These are phyloP conservation scores for Drosophila monieri DNA, from an alignment of 2,888 invertebrate species.

Conservation along the genomic window DNA sequence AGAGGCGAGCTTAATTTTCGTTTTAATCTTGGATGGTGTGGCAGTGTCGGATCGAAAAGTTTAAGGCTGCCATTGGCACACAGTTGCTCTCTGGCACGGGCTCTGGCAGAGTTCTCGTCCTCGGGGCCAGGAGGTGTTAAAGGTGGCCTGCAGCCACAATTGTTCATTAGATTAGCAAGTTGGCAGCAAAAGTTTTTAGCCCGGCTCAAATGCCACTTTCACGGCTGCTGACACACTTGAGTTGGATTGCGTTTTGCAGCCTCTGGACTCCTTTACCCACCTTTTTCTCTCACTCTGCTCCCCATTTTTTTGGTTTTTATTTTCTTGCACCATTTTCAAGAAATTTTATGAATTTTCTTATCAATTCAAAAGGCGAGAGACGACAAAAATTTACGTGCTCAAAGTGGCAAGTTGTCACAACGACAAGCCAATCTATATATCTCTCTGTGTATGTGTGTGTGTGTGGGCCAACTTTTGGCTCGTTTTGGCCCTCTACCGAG, in stretches of 20 bases:
- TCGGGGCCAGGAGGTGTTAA: conserved; percentile 51
- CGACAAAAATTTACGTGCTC: conserved; percentile 73
- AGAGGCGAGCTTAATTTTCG: conserved; percentile 41
- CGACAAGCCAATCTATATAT: conserved; percentile 44
- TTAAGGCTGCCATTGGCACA: conserved; percentile 64
- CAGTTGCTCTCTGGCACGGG: conserved; percentile 45
- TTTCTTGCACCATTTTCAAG: conserved; percentile 40
- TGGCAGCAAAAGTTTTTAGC: conserved; percentile 64
- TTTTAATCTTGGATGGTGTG: conserved; percentile 54
- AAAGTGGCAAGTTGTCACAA: conserved; percentile 77
- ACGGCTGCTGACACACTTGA: conserved; percentile 74
- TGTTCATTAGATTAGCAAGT: conserved; percentile 79
- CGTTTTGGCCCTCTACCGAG: conserved; percentile 26
- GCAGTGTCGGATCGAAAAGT: conserved; percentile 55
- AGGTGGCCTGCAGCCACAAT: conserved; percentile 69
- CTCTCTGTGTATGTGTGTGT: conserved; percentile 18
- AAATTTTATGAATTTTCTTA: conserved; percentile 79
- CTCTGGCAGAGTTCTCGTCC: conserved; percentile 50
- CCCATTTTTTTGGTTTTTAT: not conserved
- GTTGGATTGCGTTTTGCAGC: conserved; percentile 60
- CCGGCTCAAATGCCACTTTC: conserved; percentile 75
- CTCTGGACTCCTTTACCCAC: not conserved
- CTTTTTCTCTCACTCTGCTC: not conserved
- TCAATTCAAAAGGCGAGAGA: conserved; percentile 69
- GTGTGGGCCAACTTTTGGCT: conserved; percentile 23